Percentiles rank a stretch among this genome's conserved stretches.
phyloP scores from a whole-genome alignment of 2,113 vertebrate genomes.

The Ictalurus punctatus region DNA sequence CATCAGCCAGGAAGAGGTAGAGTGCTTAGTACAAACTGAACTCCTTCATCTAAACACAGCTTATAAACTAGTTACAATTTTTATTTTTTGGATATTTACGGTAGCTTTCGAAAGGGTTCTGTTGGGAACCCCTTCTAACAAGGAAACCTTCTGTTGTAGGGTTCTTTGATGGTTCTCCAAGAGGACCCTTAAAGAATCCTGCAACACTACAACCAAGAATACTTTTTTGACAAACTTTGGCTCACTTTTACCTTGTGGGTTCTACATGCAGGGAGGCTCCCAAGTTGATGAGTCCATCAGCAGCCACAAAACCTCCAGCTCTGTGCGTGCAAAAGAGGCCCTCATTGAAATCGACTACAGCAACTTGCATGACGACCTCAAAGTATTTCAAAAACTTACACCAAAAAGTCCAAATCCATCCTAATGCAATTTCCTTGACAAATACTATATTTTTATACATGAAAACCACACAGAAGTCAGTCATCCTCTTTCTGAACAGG shows the following conservation, averaged over 20 bases:
- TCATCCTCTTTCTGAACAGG: conserved; percentile 63
- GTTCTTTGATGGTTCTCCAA: background rate
- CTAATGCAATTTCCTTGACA: background rate
- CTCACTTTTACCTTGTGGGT: background rate
- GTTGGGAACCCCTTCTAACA: background rate
- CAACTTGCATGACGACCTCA: conserved; percentile 84
- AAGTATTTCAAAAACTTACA: conserved; percentile 64
- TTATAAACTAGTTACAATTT: background rate
- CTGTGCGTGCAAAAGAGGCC: conserved; percentile 84
- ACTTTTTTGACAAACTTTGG: background rate
- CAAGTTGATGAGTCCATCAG: conserved; percentile 79
- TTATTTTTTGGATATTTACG: background rate
- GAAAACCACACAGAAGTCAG: background rate
- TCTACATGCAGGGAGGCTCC: conserved; percentile 72
- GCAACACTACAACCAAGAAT: background rate
- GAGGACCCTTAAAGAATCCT: background rate
- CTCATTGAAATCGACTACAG: conserved; percentile 90
- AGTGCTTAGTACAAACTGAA: background rate
- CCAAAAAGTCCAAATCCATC: background rate
- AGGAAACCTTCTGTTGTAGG: background rate
- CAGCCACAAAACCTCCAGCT: conserved; percentile 86
- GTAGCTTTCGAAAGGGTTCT: background rate
- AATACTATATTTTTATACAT: background rate
- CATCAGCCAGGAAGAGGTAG: conserved; percentile 90
- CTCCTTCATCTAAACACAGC: background rate